Evolutionary conservation across 2,888 invertebrate genomes (phyloP), one percentile per base, ranked within the genome.

Genomic region (Cenopis cana): DNA sequence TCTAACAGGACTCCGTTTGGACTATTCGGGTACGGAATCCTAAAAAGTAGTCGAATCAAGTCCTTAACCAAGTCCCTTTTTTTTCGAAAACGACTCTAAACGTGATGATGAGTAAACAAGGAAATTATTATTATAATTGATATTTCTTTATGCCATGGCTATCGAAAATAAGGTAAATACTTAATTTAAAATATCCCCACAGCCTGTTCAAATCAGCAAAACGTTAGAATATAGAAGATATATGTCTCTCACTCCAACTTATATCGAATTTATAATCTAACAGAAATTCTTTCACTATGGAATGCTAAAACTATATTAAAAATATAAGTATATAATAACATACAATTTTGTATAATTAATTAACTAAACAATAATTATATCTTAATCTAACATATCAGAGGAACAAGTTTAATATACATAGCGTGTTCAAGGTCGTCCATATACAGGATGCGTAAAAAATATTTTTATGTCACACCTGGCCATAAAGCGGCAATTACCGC

Each of bases 261-360:
- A 18, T n/a, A 33, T 38, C 36, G 33, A 52, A 38, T 64, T 38
- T 62, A 62, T n/a, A 50, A 36, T 18, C 62, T 62, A 52, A 62
- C 61, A 2, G 50, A 62, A 62, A 62, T 17, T 61, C 62, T 33
- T 18, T 36, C 50, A 52, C 8, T 60, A 59, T 65, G 70, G 70
- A 70, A 70, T 70, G 70, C 70, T 70, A 70, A 52, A 52, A 70
- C 59, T 54, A 54, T 46, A 59, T 11, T 41, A 65, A 10, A 41
- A 64, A 64, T 59, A 36, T 64, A 64, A 64, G 1, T 3, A 24
- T 24, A 24, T 64, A 46, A 64, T 64, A 64, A 64, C 64, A 68
- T 70, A 70, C 65, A 54, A 24, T 54, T 59, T 41, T 69, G 64
- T 65, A 65, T 70, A 70, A 33, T 66, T 70, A 52, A 52, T 69